Percentiles rank a stretch among this genome's conserved stretches.
phyloP scores from a whole-genome alignment of 2,113 vertebrate genomes.

The Chelonoidis abingdonii region DNA sequence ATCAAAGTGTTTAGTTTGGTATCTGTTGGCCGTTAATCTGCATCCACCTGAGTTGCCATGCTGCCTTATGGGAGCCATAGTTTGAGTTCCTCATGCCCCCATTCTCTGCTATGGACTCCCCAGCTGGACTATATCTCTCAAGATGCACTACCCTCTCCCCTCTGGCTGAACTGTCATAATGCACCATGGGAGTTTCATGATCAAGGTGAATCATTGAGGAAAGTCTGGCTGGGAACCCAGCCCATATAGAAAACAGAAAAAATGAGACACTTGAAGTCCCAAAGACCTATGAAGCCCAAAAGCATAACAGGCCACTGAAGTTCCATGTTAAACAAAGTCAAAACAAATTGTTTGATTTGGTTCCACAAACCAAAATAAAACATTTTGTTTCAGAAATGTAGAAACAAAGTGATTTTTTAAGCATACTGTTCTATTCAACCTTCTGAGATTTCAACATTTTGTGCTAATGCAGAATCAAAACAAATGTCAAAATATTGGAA shows the following conservation, averaged over 20 bases:
- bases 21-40: neutral
- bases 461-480: neutral
- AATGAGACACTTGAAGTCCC: neutral
- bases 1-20: neutral
- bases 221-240: neutral
- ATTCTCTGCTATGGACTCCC: neutral
- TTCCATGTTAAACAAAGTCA: neutral
- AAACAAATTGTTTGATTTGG: neutral
- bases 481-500: neutral
- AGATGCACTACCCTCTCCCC: neutral
- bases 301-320: neutral
- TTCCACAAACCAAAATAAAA: neutral
- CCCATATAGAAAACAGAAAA: neutral
- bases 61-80: neutral
- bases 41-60: neutral
- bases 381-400: neutral
- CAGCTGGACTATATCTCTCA: neutral
- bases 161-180: neutral
- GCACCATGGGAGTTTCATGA: neutral
- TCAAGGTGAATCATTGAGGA: no score
- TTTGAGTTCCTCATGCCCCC: no score
- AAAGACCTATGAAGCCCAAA: neutral
- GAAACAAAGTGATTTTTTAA: neutral
- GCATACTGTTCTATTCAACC: neutral
- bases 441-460: neutral